Conservation (phyloP, 2,113 vertebrate genomes). For the Tyto alba region DNA sequence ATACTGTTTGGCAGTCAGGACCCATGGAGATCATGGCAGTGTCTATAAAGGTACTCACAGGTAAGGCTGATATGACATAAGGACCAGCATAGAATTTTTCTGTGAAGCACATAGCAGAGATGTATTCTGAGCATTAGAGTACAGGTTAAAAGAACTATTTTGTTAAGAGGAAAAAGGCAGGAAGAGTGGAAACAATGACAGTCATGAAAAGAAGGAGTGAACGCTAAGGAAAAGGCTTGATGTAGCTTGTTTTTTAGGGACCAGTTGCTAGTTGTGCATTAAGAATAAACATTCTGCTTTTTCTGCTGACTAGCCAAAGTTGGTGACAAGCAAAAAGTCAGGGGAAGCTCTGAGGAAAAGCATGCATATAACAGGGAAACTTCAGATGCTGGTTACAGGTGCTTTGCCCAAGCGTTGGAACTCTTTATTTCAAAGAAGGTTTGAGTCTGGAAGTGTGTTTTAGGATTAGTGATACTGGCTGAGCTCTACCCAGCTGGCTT, state of each 20-base stretch:
- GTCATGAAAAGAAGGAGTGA: neutral
- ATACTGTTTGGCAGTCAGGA: neutral
- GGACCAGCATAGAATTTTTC: neutral
- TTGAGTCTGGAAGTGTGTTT: neutral
- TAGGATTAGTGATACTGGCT: neutral
- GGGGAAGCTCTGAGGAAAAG: neutral
- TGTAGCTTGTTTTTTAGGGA: neutral
- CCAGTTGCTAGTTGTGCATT: neutral
- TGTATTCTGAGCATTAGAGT: neutral
- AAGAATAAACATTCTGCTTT: neutral
- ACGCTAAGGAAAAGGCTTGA: neutral
- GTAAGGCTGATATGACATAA: neutral
- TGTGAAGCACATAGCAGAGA: neutral
- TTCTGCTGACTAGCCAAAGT: neutral
- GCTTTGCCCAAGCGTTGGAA: neutral
- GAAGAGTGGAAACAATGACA: neutral
- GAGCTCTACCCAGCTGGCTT: neutral
- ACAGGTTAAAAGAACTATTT: neutral
- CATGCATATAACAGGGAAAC: accelerated
- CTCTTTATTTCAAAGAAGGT: neutral
- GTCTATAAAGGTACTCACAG: neutral
- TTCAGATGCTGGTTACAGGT: neutral
- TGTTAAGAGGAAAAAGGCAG: neutral
- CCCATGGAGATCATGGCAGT: accelerated
- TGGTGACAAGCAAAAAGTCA: neutral